Conservation (phyloP, 1,140 invertebrate genomes). For the Nixonia krombeini region DNA sequence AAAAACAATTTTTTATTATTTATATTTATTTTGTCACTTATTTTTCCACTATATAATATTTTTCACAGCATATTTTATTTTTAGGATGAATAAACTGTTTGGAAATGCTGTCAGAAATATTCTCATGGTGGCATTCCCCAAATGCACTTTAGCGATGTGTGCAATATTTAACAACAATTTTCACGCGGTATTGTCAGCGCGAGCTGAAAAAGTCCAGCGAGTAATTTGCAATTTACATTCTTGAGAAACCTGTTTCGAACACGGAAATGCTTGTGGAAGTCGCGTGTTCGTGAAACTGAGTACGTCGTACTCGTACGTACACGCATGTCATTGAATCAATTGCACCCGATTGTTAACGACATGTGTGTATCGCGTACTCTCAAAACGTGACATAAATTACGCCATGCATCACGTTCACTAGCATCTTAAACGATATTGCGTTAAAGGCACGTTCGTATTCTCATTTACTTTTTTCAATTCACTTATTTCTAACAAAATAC, state of each 20-base stretch:
- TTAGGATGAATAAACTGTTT: too few species aligned
- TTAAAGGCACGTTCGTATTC: too few species aligned
- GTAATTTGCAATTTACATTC: constrained; percentile 40
- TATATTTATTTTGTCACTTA: too few species aligned
- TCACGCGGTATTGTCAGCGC: constrained; percentile 13
- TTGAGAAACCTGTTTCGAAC: constrained; percentile 40
- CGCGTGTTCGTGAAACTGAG: constrained; percentile 40
- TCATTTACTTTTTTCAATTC: too few species aligned
- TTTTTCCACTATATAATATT: too few species aligned
- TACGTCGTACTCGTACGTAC: constrained; percentile 37
- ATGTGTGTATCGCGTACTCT: neutral
- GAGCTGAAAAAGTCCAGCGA: constrained; percentile 31
- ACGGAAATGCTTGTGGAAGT: constrained; percentile 30
- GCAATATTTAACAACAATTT: neutral
- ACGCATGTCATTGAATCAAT: constrained; percentile 24
- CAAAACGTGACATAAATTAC: neutral
- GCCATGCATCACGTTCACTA: neutral
- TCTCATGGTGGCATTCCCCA: too few species aligned
- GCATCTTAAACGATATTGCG: too few species aligned
- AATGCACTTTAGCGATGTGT: neutral
- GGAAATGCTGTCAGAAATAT: neutral
- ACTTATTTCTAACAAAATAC: too few species aligned
- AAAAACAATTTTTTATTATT: too few species aligned
- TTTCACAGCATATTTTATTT: too few species aligned
- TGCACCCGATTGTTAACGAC: constrained; percentile 14